phyloP scores from a whole-genome alignment of 2,888 invertebrate species.

The Oxystoma pomonae region DNA sequence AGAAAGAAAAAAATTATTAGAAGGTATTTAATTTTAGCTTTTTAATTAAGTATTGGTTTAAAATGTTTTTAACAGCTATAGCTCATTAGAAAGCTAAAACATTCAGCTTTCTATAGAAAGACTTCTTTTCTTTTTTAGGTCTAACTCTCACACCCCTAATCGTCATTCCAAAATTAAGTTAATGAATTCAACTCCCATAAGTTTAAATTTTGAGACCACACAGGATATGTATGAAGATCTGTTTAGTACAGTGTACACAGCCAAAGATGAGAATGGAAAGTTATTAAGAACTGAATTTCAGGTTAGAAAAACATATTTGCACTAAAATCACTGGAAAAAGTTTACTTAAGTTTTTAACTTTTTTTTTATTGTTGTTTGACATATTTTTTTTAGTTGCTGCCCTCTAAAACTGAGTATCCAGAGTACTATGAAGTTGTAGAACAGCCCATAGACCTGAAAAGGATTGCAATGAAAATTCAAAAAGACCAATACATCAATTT shows the following conservation, averaged over 20 bases:
- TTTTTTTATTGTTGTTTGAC: background rate
- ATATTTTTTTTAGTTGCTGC: slow-evolving; percentile 55
- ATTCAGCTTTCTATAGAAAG: no score
- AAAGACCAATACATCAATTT: slow-evolving; percentile 74
- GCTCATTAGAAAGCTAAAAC: no score
- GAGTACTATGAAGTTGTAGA: slow-evolving; percentile 94
- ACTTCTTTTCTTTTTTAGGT: background rate
- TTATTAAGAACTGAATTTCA: slow-evolving; percentile 84
- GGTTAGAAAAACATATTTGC: slow-evolving; percentile 31
- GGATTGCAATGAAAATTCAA: slow-evolving; percentile 88
- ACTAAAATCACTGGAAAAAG: no score
- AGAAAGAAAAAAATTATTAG: background rate
- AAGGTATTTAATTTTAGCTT: no score
- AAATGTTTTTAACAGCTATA: no score
- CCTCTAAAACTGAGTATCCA: slow-evolving; percentile 89
- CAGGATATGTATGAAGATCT: slow-evolving; percentile 69
- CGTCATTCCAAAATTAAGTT: background rate
- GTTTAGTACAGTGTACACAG: slow-evolving; percentile 84
- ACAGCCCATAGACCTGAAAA: slow-evolving; percentile 90
- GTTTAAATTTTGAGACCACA: background rate
- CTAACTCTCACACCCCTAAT: background rate
- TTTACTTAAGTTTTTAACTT: background rate
- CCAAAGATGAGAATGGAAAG: slow-evolving; percentile 78
- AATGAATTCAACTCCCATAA: background rate
- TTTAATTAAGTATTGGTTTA: no score